Base-by-base conservation (phyloP, 2,113 vertebrate species). In the Macaca nemestrina region DNA sequence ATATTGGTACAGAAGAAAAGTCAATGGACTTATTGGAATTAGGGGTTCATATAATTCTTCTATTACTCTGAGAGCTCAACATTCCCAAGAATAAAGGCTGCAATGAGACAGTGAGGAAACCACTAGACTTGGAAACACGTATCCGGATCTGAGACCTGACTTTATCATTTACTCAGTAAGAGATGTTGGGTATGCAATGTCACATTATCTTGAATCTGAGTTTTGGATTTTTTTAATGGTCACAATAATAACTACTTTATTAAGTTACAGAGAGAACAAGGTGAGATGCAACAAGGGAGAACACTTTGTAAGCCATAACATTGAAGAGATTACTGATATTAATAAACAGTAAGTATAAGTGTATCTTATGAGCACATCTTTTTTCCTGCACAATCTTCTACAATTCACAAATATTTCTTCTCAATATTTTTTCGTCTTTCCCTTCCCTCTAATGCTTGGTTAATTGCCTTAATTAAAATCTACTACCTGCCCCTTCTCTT, bases 311-410 rank as follows among this genome's bases (percentile, higher is more conserved):
- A 61, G 67, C 30, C 23, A 82, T 80, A 35, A 67, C 43, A 48
- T 4, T 81, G 67, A 40, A 87, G 68, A 43, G 32, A 81, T 45
- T 81, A 10, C 61, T 92, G n/a, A 43, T 93, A 78, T 50, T 68
- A 81, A 35, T 57, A 85, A 20, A 23, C 12, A 50, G 38, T 10
- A 4, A 23, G 22, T 75, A 43, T 67, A 59, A 86, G 38, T 22
- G 43, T 22, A 67, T 43, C 5, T 8, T 38, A 32, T 20, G 73
- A 68, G 20, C 18, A 8, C 11, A 4, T 35, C 61, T 52, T 43
- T 50, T 85, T 38, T 75, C 17, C 57, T 48, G 30, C 9, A 18
- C 8, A 78, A 9, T 92, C 52, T 64, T 17, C 11, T 22, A 85
- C 0, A 72, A 23, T 13, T 23, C 64, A 43, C 4, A 2, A 27